A percentile compares a stretch with the other conserved stretches of the same genome.
Conservation (phyloP, 2,113 vertebrate species). For the Hiodon alosoides region DNA sequence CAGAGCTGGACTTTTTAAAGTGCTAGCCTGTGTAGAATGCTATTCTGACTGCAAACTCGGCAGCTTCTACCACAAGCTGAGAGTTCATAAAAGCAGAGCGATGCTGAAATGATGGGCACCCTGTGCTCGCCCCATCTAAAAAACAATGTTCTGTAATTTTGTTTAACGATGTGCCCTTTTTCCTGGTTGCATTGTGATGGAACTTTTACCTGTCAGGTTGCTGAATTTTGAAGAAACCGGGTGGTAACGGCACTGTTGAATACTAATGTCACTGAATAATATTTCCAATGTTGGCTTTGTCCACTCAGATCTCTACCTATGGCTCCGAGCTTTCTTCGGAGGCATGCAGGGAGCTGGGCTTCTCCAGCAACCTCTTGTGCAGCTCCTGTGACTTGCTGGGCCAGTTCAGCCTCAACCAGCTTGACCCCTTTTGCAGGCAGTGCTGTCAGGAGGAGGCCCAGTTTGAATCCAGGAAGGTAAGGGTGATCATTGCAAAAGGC, state of each 20-base stretch:
- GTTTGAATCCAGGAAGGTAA: slow-evolving; percentile 85
- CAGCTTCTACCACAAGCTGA: slow-evolving; percentile 16
- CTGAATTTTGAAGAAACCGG: background rate
- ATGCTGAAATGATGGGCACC: background rate
- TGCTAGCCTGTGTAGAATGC: background rate
- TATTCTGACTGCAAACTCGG: background rate
- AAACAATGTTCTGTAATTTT: background rate
- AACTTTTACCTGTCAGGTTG: background rate
- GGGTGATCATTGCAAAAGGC: background rate
- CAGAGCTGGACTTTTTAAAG: background rate
- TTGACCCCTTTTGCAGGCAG: slow-evolving; percentile 78
- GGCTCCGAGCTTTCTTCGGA: slow-evolving; percentile 84
- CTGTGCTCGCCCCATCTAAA: background rate
- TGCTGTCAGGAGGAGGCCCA: slow-evolving; percentile 97
- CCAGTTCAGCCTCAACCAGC: slow-evolving; percentile 78
- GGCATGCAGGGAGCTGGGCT: slow-evolving; percentile 88
- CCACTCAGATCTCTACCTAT: slow-evolving; percentile 66
- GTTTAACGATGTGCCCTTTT: background rate
- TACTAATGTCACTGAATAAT: too few relatives aligned
- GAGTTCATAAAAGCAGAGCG: background rate
- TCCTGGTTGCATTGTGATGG: background rate
- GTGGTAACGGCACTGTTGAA: background rate
- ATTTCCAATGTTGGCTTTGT: too few relatives aligned
- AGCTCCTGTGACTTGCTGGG: slow-evolving; percentile 91
- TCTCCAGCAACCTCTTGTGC: slow-evolving; percentile 95